These are phyloP conservation scores for Lithophane leautieri DNA, from an alignment of 2,888 invertebrate genomes.

Conservation along the genomic window DNA sequence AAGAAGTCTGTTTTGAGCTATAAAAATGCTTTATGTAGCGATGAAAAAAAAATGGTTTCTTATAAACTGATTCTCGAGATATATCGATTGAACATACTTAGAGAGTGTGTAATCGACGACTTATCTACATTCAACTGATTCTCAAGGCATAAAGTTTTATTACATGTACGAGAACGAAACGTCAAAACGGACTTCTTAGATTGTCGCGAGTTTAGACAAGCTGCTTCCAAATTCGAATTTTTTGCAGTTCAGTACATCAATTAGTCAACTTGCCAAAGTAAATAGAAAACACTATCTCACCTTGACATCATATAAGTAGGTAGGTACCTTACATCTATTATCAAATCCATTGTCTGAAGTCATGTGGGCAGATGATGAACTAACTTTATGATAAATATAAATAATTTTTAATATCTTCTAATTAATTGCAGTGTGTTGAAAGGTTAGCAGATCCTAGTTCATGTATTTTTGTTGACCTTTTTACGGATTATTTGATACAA, in stretches of 20 bases:
- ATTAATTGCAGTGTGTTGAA: not conserved
- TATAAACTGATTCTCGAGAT: too few relatives aligned
- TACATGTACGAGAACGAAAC: too few relatives aligned
- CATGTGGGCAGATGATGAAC: conserved; percentile 61
- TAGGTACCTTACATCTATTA: conserved; percentile 52
- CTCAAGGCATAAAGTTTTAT: too few relatives aligned
- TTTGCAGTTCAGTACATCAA: not conserved
- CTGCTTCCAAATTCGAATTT: not conserved
- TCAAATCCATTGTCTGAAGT: conserved; percentile 58
- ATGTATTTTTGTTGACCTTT: conserved; percentile 17
- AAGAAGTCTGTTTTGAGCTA: too few relatives aligned
- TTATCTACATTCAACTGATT: too few relatives aligned
- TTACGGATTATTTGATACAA: conserved; percentile 14
- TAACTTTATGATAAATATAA: conserved; percentile 37
- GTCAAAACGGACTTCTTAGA: too few relatives aligned
- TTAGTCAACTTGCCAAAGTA: conserved; percentile 47
- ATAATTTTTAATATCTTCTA: conserved; percentile 22
- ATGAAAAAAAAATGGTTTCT: too few relatives aligned
- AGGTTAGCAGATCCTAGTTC: not conserved
- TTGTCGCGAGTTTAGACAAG: too few relatives aligned
- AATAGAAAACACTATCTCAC: conserved; percentile 64
- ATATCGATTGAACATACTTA: too few relatives aligned
- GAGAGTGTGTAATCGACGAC: too few relatives aligned
- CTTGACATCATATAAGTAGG: conserved; percentile 66
- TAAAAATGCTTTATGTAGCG: too few relatives aligned